A percentile compares a stretch with the other conserved stretches of the same genome.
Evolutionary conservation across 2,888 invertebrate genomes (phyloP).

Genomic region (Oligia latruncula): DNA sequence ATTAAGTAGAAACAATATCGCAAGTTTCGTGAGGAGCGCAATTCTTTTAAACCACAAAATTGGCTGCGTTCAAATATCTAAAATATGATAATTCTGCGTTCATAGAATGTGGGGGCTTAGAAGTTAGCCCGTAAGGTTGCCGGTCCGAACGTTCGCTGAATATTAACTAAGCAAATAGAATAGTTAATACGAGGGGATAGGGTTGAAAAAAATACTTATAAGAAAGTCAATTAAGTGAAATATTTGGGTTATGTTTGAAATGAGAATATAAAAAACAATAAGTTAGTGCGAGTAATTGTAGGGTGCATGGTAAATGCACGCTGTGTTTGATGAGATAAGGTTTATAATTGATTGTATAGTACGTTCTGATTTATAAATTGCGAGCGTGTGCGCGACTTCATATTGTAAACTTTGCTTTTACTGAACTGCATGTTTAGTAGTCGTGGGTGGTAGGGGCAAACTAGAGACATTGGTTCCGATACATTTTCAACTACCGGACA

Average conservation of each 20-base stretch:
- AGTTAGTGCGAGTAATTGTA: background rate
- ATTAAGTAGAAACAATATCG: constrained; percentile 43
- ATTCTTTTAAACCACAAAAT: constrained; percentile 58
- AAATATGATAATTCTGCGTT: constrained; percentile 69
- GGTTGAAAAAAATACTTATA: constrained; percentile 43
- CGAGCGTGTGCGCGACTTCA: background rate
- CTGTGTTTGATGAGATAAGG: background rate
- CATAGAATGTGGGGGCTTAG: constrained; percentile 61
- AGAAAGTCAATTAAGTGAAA: constrained; percentile 47
- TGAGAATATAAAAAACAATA: background rate
- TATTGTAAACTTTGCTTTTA: no score
- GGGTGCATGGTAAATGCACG: background rate
- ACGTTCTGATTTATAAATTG: background rate
- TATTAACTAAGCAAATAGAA: constrained; percentile 54
- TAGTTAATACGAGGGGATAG: constrained; percentile 41
- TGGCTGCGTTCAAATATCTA: constrained; percentile 67
- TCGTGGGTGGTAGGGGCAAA: no score
- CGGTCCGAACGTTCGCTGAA: constrained; percentile 53
- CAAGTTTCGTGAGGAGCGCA: constrained; percentile 41
- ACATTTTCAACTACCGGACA: no score
- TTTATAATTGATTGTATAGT: background rate
- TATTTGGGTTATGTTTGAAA: constrained; percentile 30
- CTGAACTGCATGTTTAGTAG: no score
- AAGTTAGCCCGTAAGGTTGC: constrained; percentile 60
- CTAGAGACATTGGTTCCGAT: no score